phyloP scores from a whole-genome alignment of 2,113 vertebrate species.

The Colinus virginianus region DNA sequence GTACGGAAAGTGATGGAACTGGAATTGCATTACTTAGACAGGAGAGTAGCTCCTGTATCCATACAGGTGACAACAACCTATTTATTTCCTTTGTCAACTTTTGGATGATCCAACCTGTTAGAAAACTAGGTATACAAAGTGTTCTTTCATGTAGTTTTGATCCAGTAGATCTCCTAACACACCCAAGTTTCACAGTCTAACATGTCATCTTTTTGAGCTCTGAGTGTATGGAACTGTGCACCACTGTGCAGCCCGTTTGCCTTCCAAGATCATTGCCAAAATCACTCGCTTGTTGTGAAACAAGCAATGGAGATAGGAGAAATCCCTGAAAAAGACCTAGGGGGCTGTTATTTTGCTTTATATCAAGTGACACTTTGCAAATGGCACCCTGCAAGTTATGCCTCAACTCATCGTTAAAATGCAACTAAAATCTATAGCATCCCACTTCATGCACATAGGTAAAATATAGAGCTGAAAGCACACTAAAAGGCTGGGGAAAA shows the following conservation, averaged over 20 bases:
- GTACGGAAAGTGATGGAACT: background rate
- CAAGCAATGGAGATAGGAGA: background rate
- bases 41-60: background rate
- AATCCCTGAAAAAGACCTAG: conserved; percentile 12
- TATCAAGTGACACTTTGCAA: conserved; percentile 51
- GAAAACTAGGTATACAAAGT: background rate
- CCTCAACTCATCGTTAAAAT: conserved; percentile 43
- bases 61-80: background rate
- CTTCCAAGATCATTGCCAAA: background rate
- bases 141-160: background rate
- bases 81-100: conserved; percentile 7
- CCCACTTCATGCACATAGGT: background rate
- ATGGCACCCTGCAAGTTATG: conserved; percentile 39
- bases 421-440: conserved; percentile 19
- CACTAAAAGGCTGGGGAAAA: background rate
- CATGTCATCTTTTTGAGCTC: background rate
- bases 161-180: background rate
- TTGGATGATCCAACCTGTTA: background rate
- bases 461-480: conserved; percentile 33
- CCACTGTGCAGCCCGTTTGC: background rate
- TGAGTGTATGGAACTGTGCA: background rate
- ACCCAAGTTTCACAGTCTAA: background rate
- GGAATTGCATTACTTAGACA: conserved; percentile 9
- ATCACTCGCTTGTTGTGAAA: background rate
- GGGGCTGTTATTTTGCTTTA: conserved; percentile 26